phyloP scores from a whole-genome alignment of 2,113 vertebrate genomes.

The Hemichromis elongatus region DNA sequence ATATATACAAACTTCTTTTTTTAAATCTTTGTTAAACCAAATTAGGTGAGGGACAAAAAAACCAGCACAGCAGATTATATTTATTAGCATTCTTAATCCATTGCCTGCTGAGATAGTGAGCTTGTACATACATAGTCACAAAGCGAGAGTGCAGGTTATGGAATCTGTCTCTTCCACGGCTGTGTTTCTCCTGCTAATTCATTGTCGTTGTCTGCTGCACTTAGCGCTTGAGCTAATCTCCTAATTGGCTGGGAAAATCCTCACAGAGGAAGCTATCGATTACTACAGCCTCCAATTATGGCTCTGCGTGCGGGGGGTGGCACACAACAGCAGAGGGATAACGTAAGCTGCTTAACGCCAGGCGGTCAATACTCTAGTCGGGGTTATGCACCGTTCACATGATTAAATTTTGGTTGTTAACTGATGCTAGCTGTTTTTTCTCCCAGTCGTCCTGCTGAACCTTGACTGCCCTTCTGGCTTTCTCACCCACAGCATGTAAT shows the following conservation, averaged over 20 bases:
- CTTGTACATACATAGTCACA: background rate
- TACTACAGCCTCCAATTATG: constrained; percentile 54
- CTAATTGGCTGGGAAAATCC: constrained; percentile 74
- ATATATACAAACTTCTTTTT: background rate
- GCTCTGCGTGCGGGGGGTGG: background rate
- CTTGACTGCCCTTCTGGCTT: background rate
- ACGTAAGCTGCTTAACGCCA: constrained; percentile 55
- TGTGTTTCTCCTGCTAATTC: constrained; percentile 50
- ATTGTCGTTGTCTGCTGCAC: constrained; percentile 49
- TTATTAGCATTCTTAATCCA: background rate
- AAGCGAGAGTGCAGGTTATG: background rate
- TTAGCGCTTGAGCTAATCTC: constrained; percentile 64
- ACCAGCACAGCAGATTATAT: background rate
- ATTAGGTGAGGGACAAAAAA: background rate
- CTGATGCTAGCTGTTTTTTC: background rate
- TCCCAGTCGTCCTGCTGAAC: background rate
- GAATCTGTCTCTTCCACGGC: constrained; percentile 1
- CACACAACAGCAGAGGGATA: constrained; percentile 27
- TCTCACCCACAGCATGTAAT: background rate
- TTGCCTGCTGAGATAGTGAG: background rate
- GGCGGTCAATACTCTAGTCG: constrained; percentile 37
- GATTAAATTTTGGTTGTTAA: constrained; percentile 16
- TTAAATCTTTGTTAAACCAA: background rate
- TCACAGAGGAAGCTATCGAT: constrained; percentile 68
- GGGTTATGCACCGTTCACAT: constrained; percentile 31